These are phyloP conservation scores for Megalonaias nervosa DNA, from an alignment of 1,140 invertebrate genomes.

Conservation along the genomic window DNA sequence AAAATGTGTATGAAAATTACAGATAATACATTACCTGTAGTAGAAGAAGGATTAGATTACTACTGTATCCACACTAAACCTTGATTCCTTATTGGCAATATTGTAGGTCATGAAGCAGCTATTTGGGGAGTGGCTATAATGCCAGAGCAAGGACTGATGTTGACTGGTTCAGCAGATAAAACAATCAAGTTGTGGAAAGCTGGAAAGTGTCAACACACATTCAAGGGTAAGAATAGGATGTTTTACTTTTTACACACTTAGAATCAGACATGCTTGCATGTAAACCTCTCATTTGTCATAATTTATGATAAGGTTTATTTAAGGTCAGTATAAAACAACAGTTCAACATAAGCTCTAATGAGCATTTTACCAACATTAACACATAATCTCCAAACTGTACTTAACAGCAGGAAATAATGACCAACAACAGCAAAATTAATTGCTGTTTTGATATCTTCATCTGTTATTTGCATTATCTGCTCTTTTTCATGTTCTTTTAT, in stretches of 20 bases:
- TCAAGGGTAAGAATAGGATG: conserved; percentile 60
- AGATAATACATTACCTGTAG: too few relatives aligned
- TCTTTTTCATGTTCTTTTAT: background rate
- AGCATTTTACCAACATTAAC: too few relatives aligned
- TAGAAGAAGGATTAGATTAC: too few relatives aligned
- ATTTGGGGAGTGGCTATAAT: conserved; percentile 88
- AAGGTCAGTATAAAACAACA: background rate
- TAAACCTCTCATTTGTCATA: background rate
- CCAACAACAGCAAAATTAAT: background rate
- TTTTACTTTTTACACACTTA: background rate
- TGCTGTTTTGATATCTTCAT: background rate
- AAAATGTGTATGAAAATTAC: too few relatives aligned
- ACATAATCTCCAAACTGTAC: background rate
- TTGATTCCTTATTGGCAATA: background rate
- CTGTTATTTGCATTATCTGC: too few relatives aligned
- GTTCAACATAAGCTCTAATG: too few relatives aligned
- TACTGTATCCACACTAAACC: too few relatives aligned
- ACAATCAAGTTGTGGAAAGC: conserved; percentile 86
- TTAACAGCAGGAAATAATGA: background rate
- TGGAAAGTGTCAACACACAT: conserved; percentile 70
- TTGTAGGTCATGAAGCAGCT: conserved; percentile 82
- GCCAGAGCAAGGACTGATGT: conserved; percentile 76
- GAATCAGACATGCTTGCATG: background rate
- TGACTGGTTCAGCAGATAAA: conserved; percentile 91
- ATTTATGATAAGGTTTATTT: background rate